These are phyloP conservation scores for Ficedula albicollis DNA, from an alignment of 2,797 vertebrate genomes.

Conservation along the genomic window DNA sequence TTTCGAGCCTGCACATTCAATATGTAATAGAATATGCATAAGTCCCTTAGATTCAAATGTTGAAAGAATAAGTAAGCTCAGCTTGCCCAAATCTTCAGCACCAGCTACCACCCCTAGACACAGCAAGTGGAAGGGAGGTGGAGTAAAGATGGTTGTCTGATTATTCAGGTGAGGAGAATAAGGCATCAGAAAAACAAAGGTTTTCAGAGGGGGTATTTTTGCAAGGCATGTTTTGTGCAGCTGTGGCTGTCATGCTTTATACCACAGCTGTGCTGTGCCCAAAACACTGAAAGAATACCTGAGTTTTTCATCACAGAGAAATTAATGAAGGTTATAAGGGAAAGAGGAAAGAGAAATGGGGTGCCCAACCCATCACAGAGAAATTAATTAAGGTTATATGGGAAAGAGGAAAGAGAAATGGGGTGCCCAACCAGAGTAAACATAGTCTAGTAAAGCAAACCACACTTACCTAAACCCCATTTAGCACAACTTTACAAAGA, in stretches of 20 bases:
- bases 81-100: background rate
- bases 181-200: background rate
- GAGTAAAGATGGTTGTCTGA: background rate
- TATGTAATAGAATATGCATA: background rate
- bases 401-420: background rate
- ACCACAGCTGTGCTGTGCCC: background rate
- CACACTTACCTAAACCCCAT: fast-evolving
- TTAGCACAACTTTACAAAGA: background rate
- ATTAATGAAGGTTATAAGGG: background rate
- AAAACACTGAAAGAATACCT: background rate
- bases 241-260: background rate
- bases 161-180: background rate
- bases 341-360: background rate
- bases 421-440: background rate
- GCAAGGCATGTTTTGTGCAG: background rate
- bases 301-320: background rate
- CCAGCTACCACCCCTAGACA: background rate
- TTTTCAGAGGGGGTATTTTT: background rate
- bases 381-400: background rate
- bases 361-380: background rate
- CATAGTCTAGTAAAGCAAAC: background rate
- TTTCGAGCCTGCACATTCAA: background rate
- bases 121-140: background rate
- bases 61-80: background rate
- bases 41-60: background rate